These are phyloP conservation scores for Mixornis gularis DNA, from an alignment of 2,113 vertebrate species.

Conservation along the genomic window DNA sequence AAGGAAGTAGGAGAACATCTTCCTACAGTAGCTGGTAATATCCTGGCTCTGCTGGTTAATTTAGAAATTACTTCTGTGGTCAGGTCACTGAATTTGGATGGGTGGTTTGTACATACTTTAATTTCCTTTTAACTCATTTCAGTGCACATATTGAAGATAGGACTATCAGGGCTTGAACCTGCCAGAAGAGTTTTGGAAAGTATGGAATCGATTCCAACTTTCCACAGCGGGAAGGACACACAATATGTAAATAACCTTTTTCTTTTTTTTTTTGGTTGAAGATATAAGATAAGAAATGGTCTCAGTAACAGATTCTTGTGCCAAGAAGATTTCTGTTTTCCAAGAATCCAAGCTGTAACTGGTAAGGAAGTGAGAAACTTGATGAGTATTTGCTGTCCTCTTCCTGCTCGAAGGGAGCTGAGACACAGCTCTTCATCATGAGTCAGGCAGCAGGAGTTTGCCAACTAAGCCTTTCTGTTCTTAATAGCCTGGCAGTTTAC, in stretches of 20 bases:
- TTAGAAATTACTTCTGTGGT: neutral
- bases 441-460: slow-evolving; percentile 13
- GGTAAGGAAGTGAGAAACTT: neutral
- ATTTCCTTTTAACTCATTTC: neutral
- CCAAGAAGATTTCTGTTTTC: neutral
- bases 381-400: neutral
- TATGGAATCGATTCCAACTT: neutral
- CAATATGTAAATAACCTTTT: neutral
- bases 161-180: neutral
- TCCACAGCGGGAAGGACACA: neutral
- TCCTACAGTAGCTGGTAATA: neutral
- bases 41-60: neutral
- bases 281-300: neutral
- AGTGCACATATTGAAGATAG: neutral
- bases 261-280: neutral
- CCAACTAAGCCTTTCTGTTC: neutral
- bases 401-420: neutral
- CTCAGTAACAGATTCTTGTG: neutral
- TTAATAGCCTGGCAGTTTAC: neutral
- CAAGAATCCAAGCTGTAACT: neutral
- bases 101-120: neutral
- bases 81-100: neutral
- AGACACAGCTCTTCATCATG: neutral
- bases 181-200: neutral
- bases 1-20: neutral